Base-by-base conservation (phyloP, 2,113 vertebrate species). In the Clarias gariepinus region DNA sequence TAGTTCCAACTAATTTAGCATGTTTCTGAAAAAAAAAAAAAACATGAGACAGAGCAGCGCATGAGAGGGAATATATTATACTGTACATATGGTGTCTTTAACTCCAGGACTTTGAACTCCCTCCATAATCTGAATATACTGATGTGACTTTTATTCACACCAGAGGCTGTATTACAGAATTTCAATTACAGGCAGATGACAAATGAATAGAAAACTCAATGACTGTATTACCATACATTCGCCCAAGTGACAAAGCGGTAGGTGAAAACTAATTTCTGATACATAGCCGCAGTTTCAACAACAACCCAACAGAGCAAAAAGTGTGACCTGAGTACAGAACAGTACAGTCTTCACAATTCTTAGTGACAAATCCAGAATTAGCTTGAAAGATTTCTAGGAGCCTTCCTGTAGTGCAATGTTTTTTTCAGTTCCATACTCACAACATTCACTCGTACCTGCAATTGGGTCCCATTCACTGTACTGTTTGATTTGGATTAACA, bases 11-110 rank as follows among this genome's bases (percentile, higher is more conserved):
- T 61, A 55, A 86, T 83, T 60, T 63, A 63, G 57, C 21, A 13
- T 74, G 82, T 25, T 82, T 41, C 41, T 58, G 53, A 78, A 47
- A 47, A 47, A 47, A 47, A 47, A 47, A 47, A 71, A 36, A 79
- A 53, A 33, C 69, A 68, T 58, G 60, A 60, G 5, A 52, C 47
- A 77, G 47, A 78, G 8, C 15, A 57, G 7, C 7, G 52, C 53
- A 58, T 79, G 18, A 58, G 33, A 63, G 41, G 30, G 15, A 6
- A 84, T 86, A 55, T 63, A 86, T 86, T 41, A 83, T 80, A 36
- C 81, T 41, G 80, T 80, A 36, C 81, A 73, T 30, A 41, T 58
- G 52, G 68, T 55, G 57, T 28, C 53, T 83, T 66, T 11, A 47
- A 21, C 47, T 55, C 80, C 47, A 76, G 79, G 25, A 36, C 53